phyloP scores from a whole-genome alignment of 1,140 invertebrate genomes.

The Sarcophaga peregrina region DNA sequence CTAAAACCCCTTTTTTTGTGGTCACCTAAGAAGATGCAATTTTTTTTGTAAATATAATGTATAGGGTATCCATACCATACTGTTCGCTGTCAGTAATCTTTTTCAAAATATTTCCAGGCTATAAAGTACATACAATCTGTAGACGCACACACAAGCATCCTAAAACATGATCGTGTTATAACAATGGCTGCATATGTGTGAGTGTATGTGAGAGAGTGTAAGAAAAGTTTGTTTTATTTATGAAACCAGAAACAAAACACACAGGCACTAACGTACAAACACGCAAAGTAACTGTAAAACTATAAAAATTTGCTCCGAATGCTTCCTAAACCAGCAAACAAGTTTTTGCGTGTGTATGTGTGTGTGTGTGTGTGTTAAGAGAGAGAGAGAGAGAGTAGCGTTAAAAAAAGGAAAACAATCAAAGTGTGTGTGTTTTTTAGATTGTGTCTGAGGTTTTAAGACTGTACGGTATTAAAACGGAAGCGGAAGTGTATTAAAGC shows the following conservation, averaged over 20 bases:
- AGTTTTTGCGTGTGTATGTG: not conserved
- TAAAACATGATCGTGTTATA: not conserved
- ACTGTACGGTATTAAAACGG: slow-evolving; percentile 37
- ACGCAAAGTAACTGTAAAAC: not conserved
- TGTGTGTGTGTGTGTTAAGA: not conserved
- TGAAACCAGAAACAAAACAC: not conserved
- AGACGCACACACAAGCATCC: not conserved
- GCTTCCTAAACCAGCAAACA: not conserved
- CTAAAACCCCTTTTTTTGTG: too few species aligned
- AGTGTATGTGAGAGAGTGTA: not conserved
- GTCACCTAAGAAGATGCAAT: too few species aligned
- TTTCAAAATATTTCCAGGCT: not conserved
- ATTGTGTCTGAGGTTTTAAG: slow-evolving; percentile 29
- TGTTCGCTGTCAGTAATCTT: too few species aligned
- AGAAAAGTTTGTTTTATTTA: slow-evolving; percentile 19
- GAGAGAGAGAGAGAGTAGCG: not conserved
- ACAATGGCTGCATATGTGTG: not conserved
- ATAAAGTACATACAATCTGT: not conserved
- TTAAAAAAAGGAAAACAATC: too few species aligned
- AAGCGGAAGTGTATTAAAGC: slow-evolving; percentile 38
- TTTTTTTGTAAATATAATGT: too few species aligned
- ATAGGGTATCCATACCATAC: too few species aligned
- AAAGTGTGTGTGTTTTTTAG: not conserved
- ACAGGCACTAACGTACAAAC: not conserved
- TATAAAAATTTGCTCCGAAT: not conserved